These are phyloP conservation scores for Hippocampus abdominalis DNA, from an alignment of 2,113 vertebrate species.

Conservation along the genomic window DNA sequence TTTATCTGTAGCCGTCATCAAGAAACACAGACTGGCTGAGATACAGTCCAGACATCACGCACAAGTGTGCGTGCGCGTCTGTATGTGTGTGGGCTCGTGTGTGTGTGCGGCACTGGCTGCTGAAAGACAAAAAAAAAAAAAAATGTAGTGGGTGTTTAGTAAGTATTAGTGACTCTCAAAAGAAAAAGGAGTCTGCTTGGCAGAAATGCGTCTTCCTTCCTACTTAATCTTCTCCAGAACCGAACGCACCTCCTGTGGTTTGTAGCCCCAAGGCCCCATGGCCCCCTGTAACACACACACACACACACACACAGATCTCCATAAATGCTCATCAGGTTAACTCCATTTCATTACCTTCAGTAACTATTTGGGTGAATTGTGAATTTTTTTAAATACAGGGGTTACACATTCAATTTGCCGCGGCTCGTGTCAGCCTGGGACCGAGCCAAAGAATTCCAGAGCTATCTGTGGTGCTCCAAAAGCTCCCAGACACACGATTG, in stretches of 20 bases:
- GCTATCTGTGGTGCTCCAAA: background rate
- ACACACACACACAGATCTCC: too few species aligned
- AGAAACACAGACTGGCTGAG: constrained; percentile 31
- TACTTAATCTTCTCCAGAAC: constrained; percentile 78
- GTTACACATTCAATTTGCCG: background rate
- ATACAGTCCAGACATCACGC: constrained; percentile 11
- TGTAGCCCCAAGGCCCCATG: constrained; percentile 82
- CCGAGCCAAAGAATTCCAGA: constrained; percentile 5
- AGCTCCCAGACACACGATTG: background rate
- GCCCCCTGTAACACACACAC: constrained; percentile 70
- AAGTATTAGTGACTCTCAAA: background rate
- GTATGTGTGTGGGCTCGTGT: background rate
- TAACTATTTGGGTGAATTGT: too few species aligned
- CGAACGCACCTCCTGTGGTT: constrained; percentile 77
- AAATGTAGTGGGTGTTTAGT: background rate
- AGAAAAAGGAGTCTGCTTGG: background rate
- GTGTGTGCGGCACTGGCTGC: background rate
- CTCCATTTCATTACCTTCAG: too few species aligned
- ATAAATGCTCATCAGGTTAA: too few species aligned
- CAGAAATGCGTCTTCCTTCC: background rate
- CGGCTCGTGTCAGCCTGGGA: background rate
- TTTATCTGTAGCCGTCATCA: constrained; percentile 64
- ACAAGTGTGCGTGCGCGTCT: background rate
- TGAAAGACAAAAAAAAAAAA: background rate
- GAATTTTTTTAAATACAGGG: too few species aligned